Base-by-base conservation (phyloP, 2,888 invertebrate genomes). In the Litoditis marina region DNA sequence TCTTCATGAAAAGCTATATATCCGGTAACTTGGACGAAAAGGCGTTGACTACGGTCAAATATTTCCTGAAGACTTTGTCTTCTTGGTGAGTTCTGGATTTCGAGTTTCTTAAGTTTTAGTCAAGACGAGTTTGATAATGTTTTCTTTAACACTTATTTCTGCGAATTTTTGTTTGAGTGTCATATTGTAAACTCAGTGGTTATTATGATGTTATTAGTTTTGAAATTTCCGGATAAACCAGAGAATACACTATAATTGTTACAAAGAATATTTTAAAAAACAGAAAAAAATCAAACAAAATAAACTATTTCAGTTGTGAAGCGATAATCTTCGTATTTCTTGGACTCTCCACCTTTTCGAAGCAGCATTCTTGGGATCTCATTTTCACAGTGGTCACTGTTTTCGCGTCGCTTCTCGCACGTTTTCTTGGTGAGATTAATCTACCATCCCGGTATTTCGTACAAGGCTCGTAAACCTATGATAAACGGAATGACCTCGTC, bases 291-390 rank as follows among this genome's bases (percentile, higher is more conserved):
- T n/a, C n/a, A n/a, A n/a, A n/a, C n/a, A n/a, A n/a, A n/a, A n/a
- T n/a, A n/a, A n/a, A 4, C 16, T 16, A 13, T 63, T 75, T 54
- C 53, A 80, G 94, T 2, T 92, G 94, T 19, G 98, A 98, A 86
- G 95, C 96, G 3, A 92, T 98, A 83, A 96, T 98, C 83, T 98
- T 98, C 86, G 94, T 98, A 91, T 94, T 96, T 86, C 88, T 98
- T 64, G 98, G 96, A 8, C 92, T 96, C 27, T 93, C 94, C n/a
- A 94, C 94, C 0, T 92, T 86, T 52, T 94, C 69, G 91, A 92
- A 83, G 91, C 87, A 88, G 68, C 95, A 96, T 84, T 90, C 89
- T 71, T 95, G 94, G 94, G 94, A 96, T 86, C 90, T 92, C 42
- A 90, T 90, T 88, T 96, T 96, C 85, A 91, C 95, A 73, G 79